A percentile compares a stretch with the other conserved stretches of the same genome.
Evolutionary conservation across 2,888 invertebrate genomes (phyloP).

Genomic region (Euplexia lucipara): DNA sequence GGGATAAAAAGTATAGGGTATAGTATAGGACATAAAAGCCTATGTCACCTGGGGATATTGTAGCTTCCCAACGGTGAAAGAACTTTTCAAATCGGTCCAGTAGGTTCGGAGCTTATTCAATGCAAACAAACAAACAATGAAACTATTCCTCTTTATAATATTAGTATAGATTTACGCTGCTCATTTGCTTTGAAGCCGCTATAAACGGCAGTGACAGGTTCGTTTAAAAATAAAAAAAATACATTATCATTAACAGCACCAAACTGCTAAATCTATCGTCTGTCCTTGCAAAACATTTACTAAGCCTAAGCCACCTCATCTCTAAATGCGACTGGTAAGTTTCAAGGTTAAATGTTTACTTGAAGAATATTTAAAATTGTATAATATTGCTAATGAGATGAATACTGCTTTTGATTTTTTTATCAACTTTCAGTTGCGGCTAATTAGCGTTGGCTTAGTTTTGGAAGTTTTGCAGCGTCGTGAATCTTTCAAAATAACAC

Average conservation of each 20-base stretch:
- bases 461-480: background rate
- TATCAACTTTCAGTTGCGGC: background rate
- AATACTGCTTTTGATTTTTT: background rate
- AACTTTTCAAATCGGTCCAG: no score
- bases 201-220: background rate
- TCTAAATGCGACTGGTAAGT: background rate
- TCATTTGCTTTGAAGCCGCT: no score
- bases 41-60: no score
- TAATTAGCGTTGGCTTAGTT: slow-evolving; percentile 1
- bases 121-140: no score
- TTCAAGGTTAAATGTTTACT: slow-evolving; percentile 14
- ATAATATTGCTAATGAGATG: slow-evolving; percentile 3
- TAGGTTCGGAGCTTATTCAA: no score
- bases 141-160: no score
- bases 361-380: background rate
- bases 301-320: slow-evolving; percentile 1
- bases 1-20: no score
- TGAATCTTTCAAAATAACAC: background rate
- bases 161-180: no score
- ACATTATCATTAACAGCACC: background rate
- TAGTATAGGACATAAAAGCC: no score
- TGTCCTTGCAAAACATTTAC: slow-evolving; percentile 21
- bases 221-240: background rate
- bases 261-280: slow-evolving; percentile 7
- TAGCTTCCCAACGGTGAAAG: no score